Evolutionary conservation across 2,888 invertebrate species (phyloP).

Genomic region (Pheosia gnoma): DNA sequence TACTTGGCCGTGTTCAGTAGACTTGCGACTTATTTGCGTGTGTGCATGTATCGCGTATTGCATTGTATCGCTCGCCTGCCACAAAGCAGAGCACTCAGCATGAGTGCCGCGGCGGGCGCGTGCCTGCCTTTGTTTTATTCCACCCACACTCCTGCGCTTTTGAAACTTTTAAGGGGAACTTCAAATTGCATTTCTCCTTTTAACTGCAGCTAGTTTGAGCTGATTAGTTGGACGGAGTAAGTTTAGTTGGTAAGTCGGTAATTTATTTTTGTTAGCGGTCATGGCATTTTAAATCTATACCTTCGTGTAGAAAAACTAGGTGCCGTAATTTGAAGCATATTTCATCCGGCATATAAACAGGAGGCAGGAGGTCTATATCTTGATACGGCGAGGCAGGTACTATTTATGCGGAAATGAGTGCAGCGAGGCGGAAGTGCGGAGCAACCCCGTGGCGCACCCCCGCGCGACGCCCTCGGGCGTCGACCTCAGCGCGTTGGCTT

Average conservation of each 20-base stretch:
- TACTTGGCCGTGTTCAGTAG: constrained; percentile 49
- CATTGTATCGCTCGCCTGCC: constrained; percentile 75
- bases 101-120: constrained; percentile 77
- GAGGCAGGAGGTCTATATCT: constrained; percentile 60
- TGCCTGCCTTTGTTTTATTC: constrained; percentile 81
- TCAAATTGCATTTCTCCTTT: constrained; percentile 75
- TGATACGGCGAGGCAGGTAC: constrained; percentile 63
- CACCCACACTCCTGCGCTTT: constrained; percentile 78
- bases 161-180: constrained; percentile 77
- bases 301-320: too few relatives aligned
- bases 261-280: constrained; percentile 38
- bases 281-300: constrained; percentile 16
- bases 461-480: constrained; percentile 58
- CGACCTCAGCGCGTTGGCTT: constrained; percentile 64
- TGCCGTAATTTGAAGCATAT: background rate
- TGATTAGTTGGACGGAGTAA: constrained; percentile 62
- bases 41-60: constrained; percentile 51
- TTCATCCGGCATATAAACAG: constrained; percentile 14
- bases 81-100: constrained; percentile 82
- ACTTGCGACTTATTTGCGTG: constrained; percentile 40
- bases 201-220: constrained; percentile 61
- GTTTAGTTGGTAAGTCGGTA: constrained; percentile 32
- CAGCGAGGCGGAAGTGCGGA: constrained; percentile 80
- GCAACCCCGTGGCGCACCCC: constrained; percentile 67
- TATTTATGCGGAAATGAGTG: constrained; percentile 82